A percentile compares a stretch with the other conserved stretches of the same genome.
Evolutionary conservation across 2,888 invertebrate genomes (phyloP).

Genomic region (Hermaeophaga mercurialis): DNA sequence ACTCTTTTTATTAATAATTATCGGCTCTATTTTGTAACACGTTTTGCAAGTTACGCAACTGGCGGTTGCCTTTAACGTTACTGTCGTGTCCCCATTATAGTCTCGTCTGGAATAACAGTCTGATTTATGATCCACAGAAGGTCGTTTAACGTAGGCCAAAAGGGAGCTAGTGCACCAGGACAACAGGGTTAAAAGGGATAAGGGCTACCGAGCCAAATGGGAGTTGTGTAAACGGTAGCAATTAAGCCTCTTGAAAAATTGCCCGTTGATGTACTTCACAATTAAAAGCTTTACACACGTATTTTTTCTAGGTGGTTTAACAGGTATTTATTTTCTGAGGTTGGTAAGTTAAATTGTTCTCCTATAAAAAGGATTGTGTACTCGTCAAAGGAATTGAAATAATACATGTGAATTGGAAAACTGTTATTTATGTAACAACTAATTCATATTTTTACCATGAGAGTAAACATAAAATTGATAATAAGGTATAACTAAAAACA

Average conservation of each 20-base stretch:
- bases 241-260: constrained; percentile 16
- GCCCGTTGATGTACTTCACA: constrained; percentile 15
- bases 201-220: constrained; percentile 2
- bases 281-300: constrained; percentile 5
- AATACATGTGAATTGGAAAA: too few relatives aligned
- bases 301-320: neutral
- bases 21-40: too few relatives aligned
- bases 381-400: too few relatives aligned
- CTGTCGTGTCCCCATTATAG: constrained; percentile 21
- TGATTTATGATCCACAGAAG: constrained; percentile 33
- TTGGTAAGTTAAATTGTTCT: too few relatives aligned
- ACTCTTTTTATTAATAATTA: too few relatives aligned
- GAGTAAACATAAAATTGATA: too few relatives aligned
- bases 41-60: constrained; percentile 9
- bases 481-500: too few relatives aligned
- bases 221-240: constrained; percentile 15
- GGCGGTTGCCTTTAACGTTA: neutral
- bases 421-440: too few relatives aligned
- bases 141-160: constrained; percentile 12
- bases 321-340: too few relatives aligned
- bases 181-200: constrained; percentile 10
- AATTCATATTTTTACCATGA: too few relatives aligned
- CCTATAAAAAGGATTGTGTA: too few relatives aligned
- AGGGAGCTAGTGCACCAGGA: constrained; percentile 8
- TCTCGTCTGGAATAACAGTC: constrained; percentile 30